A percentile compares a stretch with the other conserved stretches of the same genome.
Evolutionary conservation across 2,113 vertebrate species (phyloP).

Genomic region (Fregetta grallaria): DNA sequence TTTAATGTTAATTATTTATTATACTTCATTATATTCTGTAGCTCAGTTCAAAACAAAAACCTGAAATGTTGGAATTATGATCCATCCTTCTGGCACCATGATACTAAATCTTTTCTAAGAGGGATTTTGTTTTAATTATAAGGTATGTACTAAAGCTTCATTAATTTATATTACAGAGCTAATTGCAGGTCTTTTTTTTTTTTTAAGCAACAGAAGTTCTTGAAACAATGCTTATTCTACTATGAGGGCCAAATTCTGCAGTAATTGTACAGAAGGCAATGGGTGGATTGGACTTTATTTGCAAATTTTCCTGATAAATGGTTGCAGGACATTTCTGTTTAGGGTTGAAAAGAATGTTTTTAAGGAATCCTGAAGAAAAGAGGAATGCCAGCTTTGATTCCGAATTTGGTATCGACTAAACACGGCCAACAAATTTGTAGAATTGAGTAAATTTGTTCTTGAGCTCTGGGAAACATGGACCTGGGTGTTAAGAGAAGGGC

Average conservation of each 20-base stretch:
- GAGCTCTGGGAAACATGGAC: not conserved
- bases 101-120: not conserved
- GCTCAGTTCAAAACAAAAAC: constrained; percentile 12
- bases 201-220: not conserved
- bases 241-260: not conserved
- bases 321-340: not conserved
- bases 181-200: not conserved
- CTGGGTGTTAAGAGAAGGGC: not conserved
- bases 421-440: not conserved
- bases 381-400: not conserved
- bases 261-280: not conserved
- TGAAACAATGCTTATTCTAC: not conserved
- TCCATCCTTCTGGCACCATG: not conserved
- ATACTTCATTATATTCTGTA: not conserved
- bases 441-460: not conserved
- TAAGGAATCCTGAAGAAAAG: not conserved
- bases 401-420: not conserved
- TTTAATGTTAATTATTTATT: constrained; percentile 51
- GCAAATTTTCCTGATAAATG: not conserved
- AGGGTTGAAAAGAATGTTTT: not conserved
- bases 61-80: not conserved
- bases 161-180: constrained; percentile 13
- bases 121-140: constrained; percentile 39
- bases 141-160: not conserved
- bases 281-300: not conserved